Evolutionary conservation across 2,797 vertebrate species (phyloP), one percentile per base, ranked within the genome.

Genomic region (Bucorvus abyssinicus): DNA sequence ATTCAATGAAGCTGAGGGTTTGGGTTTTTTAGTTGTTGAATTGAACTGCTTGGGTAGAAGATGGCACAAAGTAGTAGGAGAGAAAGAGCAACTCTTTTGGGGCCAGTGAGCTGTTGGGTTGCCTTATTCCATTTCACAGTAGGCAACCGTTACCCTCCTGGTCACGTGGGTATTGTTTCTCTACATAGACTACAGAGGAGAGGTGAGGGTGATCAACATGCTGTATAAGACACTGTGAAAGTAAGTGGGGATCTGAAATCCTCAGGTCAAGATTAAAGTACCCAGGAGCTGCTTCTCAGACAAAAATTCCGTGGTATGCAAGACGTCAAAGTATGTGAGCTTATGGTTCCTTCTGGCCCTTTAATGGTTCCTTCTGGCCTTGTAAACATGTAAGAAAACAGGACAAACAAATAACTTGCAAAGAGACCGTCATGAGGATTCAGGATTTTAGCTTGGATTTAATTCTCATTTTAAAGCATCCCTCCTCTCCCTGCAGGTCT

Each of bases 291-390:
- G 9, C 9, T 53, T 20, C 42, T 68, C 2, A 0, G 36, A 52
- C 53, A 65, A 75, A 69, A 70, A 68, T 29, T 73, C 29, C 71
- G 36, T 70, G n/a, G 7, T 61, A 32, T 78, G 29, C 14, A 63
- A 30, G 23, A 67, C 15, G 34, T 59, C 36, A 65, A 64, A 36
- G 5, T 57, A 18, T 3, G 5, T 0, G 0, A 76, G 6, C 9
- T 70, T 8, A 21, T 49, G 7, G 27, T 32, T 36, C 26, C 5
- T 74, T 80, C 63, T 50, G 24, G 17, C 23, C 13, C 17, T 52
- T 50, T 36, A 63, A 20, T 40, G 5, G 55, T 44, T 30, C 11
- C 10, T 55, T 79, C 27, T 29, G 7, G 14, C 30, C 23, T 57
- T 77, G 36, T 45, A 32, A 82, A 81, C 70, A 59, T n/a, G 5